Evolutionary conservation across 2,888 invertebrate species (phyloP).

Genomic region (Congeria kusceri): DNA sequence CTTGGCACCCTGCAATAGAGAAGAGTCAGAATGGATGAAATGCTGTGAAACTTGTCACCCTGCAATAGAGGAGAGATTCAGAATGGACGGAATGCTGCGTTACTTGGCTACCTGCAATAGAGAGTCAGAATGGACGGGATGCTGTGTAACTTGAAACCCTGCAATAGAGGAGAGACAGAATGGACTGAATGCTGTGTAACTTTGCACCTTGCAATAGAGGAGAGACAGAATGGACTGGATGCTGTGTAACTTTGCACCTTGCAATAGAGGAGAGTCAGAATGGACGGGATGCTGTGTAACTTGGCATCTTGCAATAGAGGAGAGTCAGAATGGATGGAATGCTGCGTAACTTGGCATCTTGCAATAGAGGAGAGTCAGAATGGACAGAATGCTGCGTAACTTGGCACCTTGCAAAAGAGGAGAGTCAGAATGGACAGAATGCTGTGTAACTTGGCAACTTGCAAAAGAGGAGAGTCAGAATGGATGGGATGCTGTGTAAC

Average conservation of each 20-base stretch:
- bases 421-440: slow-evolving; percentile 85
- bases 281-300: slow-evolving; percentile 83
- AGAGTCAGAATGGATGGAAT: not conserved
- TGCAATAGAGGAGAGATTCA: slow-evolving; percentile 69
- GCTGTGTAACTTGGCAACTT: slow-evolving; percentile 83
- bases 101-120: too few species aligned
- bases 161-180: slow-evolving; percentile 84
- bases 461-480: slow-evolving; percentile 81
- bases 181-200: slow-evolving; percentile 82
- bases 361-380: too few species aligned
- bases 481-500: slow-evolving; percentile 83
- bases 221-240: slow-evolving; percentile 85
- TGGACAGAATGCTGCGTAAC: too few species aligned
- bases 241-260: slow-evolving; percentile 83
- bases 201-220: slow-evolving; percentile 81
- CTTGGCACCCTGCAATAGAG: slow-evolving; percentile 80
- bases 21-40: slow-evolving; percentile 84
- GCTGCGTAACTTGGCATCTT: too few species aligned
- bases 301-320: slow-evolving; percentile 79
- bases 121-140: too few species aligned
- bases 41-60: slow-evolving; percentile 82
- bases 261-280: slow-evolving; percentile 81
- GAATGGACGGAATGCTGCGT: too few species aligned
- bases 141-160: too few species aligned
- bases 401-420: slow-evolving; percentile 83